Evolutionary conservation across 2,888 invertebrate genomes (phyloP).

Genomic region (Ceriagrion tenellum): DNA sequence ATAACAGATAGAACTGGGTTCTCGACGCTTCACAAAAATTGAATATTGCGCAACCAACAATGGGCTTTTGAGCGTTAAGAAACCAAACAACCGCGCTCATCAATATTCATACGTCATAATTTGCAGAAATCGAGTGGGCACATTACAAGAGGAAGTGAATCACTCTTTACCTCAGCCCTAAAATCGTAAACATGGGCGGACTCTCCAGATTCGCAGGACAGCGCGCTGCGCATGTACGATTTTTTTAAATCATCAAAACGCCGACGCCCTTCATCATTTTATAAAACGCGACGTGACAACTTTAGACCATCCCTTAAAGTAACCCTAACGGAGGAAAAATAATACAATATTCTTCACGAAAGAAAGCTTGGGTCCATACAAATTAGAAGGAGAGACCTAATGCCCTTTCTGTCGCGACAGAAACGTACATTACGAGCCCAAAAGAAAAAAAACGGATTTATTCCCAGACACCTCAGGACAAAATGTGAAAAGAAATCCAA

Average conservation of each 20-base stretch:
- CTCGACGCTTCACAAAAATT: too few relatives aligned
- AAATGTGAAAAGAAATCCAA: not conserved
- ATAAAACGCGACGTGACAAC: not conserved
- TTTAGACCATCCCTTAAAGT: not conserved
- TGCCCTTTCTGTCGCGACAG: not conserved
- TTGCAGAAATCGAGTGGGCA: not conserved
- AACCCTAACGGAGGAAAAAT: not conserved
- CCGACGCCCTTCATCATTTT: too few relatives aligned
- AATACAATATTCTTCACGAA: not conserved
- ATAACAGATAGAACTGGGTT: too few relatives aligned
- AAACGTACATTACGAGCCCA: not conserved
- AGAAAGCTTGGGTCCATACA: not conserved
- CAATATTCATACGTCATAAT: not conserved
- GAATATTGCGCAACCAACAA: too few relatives aligned
- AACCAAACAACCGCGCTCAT: not conserved
- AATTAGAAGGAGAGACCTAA: not conserved
- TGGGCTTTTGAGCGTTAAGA: too few relatives aligned
- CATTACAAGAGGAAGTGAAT: not conserved
- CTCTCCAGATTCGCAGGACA: not conserved
- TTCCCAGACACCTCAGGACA: not conserved
- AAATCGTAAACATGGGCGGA: not conserved
- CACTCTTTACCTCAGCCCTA: not conserved
- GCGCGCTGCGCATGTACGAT: not conserved
- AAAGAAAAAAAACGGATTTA: not conserved
- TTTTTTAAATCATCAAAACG: not conserved